Percentiles rank a stretch among this genome's conserved stretches.
phyloP scores from a whole-genome alignment of 2,888 invertebrate genomes.

The Ferdinandea cuprea region DNA sequence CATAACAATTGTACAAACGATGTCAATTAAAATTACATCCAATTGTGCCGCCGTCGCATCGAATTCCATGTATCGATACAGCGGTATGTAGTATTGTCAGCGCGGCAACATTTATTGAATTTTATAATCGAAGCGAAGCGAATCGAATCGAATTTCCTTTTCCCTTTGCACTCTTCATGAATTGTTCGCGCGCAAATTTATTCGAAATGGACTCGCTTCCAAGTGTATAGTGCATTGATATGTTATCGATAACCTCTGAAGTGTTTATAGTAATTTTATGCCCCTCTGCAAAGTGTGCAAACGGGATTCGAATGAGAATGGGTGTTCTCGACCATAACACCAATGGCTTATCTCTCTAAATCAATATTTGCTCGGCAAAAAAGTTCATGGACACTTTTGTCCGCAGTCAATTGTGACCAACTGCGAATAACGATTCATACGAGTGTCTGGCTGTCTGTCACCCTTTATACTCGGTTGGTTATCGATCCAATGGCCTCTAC shows the following conservation, averaged over 20 bases:
- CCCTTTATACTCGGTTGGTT: neutral
- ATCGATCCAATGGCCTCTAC: conserved; percentile 10
- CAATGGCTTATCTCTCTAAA: conserved; percentile 44
- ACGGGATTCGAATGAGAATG: conserved; percentile 1
- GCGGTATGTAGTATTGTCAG: neutral
- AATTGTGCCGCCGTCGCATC: conserved; percentile 34
- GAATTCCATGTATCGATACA: neutral
- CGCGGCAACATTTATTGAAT: conserved; percentile 21
- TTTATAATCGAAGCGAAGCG: conserved; percentile 36
- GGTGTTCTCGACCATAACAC: neutral
- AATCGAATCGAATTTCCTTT: conserved; percentile 1
- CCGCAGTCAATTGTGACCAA: conserved; percentile 26
- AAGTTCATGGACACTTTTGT: conserved; percentile 50
- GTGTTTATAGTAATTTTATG: conserved; percentile 58
- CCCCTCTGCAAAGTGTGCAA: conserved; percentile 30
- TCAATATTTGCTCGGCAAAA: conserved; percentile 47
- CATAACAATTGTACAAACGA: conserved; percentile 58
- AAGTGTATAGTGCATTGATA: conserved; percentile 36
- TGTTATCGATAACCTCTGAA: conserved; percentile 67
- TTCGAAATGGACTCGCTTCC: conserved; percentile 21
- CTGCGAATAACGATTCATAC: neutral
- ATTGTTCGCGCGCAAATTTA: conserved; percentile 33
- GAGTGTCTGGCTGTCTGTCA: conserved; percentile 18
- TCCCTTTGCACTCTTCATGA: neutral
- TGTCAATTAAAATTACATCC: conserved; percentile 70